Base-by-base conservation (phyloP, 2,888 invertebrate genomes). In the Cinara cedri region DNA sequence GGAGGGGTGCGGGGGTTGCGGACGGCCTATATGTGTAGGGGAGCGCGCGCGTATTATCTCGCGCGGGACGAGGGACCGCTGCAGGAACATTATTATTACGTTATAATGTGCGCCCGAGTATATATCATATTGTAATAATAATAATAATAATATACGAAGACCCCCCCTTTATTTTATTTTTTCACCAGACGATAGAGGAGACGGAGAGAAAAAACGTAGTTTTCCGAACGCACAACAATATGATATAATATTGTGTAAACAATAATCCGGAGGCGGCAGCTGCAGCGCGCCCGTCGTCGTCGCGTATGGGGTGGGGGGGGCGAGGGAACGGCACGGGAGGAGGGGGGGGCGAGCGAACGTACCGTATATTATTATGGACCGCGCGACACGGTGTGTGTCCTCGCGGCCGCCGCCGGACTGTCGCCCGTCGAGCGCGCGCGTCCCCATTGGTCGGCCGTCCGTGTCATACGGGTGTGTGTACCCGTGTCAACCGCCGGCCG, bases 401-500 rank as follows among this genome's bases (percentile, higher is more conserved):
- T 14, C 1, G 16, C 70, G 68, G 68, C 42, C 72, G 51, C 51
- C 68, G 60, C 51, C n/a, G 26, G 13, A 19, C 26, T n/a, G 72
- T 21, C 9, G 3, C 57, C 44, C 24, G 19, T 42, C 13, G 42
- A 6, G 1, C 14, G 46, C 2, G 14, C 16, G 13, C 44, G 13
- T 46, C 44, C 42, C 24, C 74, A 75, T 74, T 74, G 72, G 72
- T n/a, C 65, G 74, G 42, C 24, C 44, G 74, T 16, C 11, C 24
- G 74, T 63, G 74, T 72, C 72, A 51, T 74, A 63, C 51, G 63
- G 55, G n/a, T n/a, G 11, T 6, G 34, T 34, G 34, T 34, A 3
- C 34, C 24, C 34, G 62, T 74, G 74, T 74, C 74, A 74, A 74
- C 74, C 63, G 42, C 16, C 34, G 34, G 10, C 34, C 72, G 26